These are phyloP conservation scores for Eupithecia subumbrata DNA, from an alignment of 2,888 invertebrate species.

Conservation along the genomic window DNA sequence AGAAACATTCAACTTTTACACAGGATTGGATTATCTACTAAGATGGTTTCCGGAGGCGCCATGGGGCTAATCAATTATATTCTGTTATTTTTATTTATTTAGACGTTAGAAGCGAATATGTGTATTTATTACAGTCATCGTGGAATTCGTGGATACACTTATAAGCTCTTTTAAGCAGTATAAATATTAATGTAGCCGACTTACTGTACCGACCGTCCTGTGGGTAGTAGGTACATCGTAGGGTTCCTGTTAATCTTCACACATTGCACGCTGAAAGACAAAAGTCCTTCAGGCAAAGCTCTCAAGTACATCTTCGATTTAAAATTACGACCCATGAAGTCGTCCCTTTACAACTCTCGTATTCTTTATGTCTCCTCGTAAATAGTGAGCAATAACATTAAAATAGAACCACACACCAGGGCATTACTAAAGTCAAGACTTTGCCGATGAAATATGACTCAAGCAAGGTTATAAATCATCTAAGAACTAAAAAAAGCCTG, in stretches of 20 bases:
- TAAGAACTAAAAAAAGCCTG: not conserved
- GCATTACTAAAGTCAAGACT: not conserved
- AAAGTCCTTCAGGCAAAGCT: not conserved
- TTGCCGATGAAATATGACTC: not conserved
- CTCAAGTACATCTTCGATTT: conserved; percentile 1
- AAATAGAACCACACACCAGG: not conserved
- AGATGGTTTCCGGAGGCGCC: too few species aligned
- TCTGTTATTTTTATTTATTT: too few species aligned
- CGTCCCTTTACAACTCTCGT: conserved; percentile 1
- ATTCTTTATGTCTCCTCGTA: conserved; percentile 5
- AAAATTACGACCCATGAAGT: conserved; percentile 4
- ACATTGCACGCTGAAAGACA: not conserved
- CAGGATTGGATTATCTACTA: too few species aligned
- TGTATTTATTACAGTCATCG: too few species aligned
- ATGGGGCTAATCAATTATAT: too few species aligned
- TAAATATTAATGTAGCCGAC: not conserved
- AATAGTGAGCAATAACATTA: conserved; percentile 5
- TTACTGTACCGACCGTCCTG: too few species aligned
- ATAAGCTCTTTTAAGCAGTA: not conserved
- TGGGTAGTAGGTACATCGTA: not conserved
- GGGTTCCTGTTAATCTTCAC: not conserved
- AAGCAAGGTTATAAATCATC: not conserved
- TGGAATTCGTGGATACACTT: too few species aligned
- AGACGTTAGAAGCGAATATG: too few species aligned
- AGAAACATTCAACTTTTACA: not conserved